phyloP scores from a whole-genome alignment of 2,888 invertebrate species.

The Ormyrus thymus region DNA sequence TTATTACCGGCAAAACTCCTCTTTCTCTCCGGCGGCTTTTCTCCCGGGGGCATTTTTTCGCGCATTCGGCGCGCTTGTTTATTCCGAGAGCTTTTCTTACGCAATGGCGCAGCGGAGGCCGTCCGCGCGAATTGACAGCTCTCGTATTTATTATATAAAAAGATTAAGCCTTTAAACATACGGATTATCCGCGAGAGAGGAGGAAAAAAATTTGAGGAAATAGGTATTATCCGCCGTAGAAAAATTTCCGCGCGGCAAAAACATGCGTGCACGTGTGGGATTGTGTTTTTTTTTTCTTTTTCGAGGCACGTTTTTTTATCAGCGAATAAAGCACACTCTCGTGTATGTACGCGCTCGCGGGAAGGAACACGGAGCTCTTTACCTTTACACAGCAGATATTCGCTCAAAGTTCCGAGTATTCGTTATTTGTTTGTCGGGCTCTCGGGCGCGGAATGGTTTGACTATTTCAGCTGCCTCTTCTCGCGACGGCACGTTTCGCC shows the following conservation, averaged over 20 bases:
- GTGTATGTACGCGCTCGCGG: conserved; percentile 34
- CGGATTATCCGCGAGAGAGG: no score
- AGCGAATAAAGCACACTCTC: conserved; percentile 27
- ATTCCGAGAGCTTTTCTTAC: not conserved
- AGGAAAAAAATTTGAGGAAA: not conserved
- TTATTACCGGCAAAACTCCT: no score
- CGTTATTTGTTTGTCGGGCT: conserved; percentile 59
- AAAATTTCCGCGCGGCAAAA: conserved; percentile 4
- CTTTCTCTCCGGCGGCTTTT: no score
- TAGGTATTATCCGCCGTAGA: not conserved
- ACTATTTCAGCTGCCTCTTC: conserved; percentile 62
- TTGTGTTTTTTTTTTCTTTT: not conserved
- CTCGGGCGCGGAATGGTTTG: conserved; percentile 55
- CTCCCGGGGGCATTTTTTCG: no score
- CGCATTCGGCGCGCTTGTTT: no score
- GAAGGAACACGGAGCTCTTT: conserved; percentile 35
- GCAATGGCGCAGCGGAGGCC: not conserved
- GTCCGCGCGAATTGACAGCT: not conserved
- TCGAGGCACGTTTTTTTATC: conserved; percentile 22
- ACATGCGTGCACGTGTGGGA: not conserved
- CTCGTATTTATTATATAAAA: conserved; percentile 4
- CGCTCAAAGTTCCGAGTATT: conserved; percentile 67
- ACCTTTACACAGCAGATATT: conserved; percentile 61
- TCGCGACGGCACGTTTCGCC: conserved; percentile 6
- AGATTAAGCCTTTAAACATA: not conserved